Evolutionary conservation across 2,113 vertebrate species (phyloP).

Genomic region (Uria aalge): DNA sequence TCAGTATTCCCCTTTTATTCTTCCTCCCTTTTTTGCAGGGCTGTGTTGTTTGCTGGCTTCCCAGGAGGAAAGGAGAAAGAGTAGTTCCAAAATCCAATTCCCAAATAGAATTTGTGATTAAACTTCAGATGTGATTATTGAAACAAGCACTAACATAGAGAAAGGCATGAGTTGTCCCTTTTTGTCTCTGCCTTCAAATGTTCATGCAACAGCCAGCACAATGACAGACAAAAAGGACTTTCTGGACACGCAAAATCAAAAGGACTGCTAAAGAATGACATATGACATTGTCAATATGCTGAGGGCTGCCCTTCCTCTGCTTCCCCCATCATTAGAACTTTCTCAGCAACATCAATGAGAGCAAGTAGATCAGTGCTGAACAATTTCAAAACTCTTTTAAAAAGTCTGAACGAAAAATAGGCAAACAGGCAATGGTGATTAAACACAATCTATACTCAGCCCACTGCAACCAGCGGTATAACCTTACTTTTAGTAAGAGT

Average conservation of each 20-base stretch:
- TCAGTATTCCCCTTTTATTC: not conserved
- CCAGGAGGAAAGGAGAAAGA: not conserved
- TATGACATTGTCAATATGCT: not conserved
- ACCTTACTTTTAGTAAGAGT: not conserved
- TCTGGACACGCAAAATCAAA: constrained; percentile 2
- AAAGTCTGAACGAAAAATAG: not conserved
- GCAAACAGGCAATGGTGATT: not conserved
- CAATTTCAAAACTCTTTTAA: not conserved
- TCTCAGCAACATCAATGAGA: not conserved
- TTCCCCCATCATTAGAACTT: not conserved
- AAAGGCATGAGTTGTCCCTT: not conserved
- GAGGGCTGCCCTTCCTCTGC: not conserved
- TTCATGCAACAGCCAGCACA: not conserved
- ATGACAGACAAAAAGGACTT: constrained; percentile 19
- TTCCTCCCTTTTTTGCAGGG: not conserved
- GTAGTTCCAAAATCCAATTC: not conserved
- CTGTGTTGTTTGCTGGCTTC: not conserved
- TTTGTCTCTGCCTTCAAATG: not conserved
- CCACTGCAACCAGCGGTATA: not conserved
- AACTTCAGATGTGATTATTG: not conserved
- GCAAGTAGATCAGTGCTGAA: not conserved
- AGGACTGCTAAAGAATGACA: not conserved
- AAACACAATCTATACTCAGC: not conserved
- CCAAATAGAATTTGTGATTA: not conserved
- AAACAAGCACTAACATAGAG: not conserved